Evolutionary conservation across 2,888 invertebrate genomes (phyloP).

Genomic region (Osmoderma eremita): DNA sequence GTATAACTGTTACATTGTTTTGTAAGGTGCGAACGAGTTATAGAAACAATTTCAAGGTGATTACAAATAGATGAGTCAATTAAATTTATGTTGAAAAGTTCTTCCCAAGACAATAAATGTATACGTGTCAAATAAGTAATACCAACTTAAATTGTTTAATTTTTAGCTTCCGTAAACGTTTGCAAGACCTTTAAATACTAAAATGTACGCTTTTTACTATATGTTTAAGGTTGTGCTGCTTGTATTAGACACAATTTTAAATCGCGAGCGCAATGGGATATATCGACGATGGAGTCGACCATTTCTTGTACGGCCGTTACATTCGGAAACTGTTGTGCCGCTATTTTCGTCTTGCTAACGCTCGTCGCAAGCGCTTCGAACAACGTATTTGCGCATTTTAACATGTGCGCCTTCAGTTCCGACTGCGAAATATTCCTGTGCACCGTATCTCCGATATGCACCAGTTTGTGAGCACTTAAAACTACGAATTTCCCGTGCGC

Average conservation of each 20-base stretch:
- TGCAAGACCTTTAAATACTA: too few species aligned
- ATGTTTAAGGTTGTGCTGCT: conserved; percentile 65
- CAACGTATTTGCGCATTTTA: conserved; percentile 81
- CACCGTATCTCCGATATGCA: conserved; percentile 94
- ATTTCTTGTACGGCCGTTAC: conserved; percentile 91
- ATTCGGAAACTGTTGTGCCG: conserved; percentile 91
- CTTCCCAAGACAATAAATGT: too few species aligned
- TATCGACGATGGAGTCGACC: conserved; percentile 89
- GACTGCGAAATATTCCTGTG: conserved; percentile 83
- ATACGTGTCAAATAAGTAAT: too few species aligned
- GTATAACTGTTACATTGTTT: too few species aligned
- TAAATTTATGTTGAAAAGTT: too few species aligned
- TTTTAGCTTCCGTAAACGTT: too few species aligned
- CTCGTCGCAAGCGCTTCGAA: conserved; percentile 84
- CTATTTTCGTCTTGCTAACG: conserved; percentile 89
- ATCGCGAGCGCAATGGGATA: conserved; percentile 85
- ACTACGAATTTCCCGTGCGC: conserved; percentile 95
- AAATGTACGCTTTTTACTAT: background rate
- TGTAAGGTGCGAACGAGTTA: too few species aligned
- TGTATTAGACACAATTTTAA: conserved; percentile 79
- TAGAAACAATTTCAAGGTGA: too few species aligned
- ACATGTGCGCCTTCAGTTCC: conserved; percentile 77
- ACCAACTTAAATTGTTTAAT: too few species aligned
- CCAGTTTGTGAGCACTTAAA: conserved; percentile 91
- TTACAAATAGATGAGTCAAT: too few species aligned